These are phyloP conservation scores for Papilio aristodemus DNA, from an alignment of 1,140 invertebrate genomes.

Conservation along the genomic window DNA sequence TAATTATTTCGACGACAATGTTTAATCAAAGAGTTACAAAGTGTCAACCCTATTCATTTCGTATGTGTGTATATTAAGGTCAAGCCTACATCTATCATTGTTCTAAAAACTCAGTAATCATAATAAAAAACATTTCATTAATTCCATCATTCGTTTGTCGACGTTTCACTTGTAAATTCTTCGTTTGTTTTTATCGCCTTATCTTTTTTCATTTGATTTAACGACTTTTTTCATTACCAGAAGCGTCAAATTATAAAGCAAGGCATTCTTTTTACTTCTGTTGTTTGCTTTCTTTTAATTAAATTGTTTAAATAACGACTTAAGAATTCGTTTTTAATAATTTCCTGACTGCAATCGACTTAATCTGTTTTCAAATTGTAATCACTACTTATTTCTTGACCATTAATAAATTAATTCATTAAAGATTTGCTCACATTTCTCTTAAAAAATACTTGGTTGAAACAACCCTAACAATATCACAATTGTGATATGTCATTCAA, in stretches of 20 bases:
- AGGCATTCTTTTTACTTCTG: background rate
- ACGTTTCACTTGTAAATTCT: slow-evolving; percentile 1
- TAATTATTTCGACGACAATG: too few species aligned
- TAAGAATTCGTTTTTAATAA: background rate
- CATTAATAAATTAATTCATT: too few species aligned
- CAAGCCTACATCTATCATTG: background rate
- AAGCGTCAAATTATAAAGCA: background rate
- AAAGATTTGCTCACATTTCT: too few species aligned
- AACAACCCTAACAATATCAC: too few species aligned
- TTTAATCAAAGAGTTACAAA: too few species aligned
- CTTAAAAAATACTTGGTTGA: too few species aligned
- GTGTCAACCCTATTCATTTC: too few species aligned
- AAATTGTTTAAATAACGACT: background rate
- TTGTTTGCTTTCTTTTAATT: background rate
- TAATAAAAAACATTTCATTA: slow-evolving; percentile 7
- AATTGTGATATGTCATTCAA: too few species aligned
- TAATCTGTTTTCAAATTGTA: background rate
- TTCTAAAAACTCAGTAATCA: background rate
- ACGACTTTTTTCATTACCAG: slow-evolving; percentile 1
- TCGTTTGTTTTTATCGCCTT: background rate
- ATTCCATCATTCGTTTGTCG: background rate
- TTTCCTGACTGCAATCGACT: background rate
- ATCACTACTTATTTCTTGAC: too few species aligned
- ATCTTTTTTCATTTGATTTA: background rate
- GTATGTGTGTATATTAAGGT: background rate